Conservation (phyloP, 1,140 invertebrate genomes). For the Aphis craccivora region DNA sequence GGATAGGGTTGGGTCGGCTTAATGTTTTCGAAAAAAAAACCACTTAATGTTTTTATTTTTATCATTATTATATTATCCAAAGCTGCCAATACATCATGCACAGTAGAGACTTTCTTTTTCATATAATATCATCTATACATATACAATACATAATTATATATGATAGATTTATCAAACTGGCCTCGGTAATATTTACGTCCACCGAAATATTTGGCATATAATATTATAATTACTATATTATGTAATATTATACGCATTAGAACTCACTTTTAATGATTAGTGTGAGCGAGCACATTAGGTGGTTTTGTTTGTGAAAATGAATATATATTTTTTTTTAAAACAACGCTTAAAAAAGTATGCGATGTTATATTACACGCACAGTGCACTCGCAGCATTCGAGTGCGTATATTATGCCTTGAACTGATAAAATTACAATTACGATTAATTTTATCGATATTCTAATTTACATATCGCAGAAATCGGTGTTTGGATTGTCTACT, state of each 20-base stretch:
- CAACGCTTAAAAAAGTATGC: neutral
- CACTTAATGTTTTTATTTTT: neutral
- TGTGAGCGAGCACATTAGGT: neutral
- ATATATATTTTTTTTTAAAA: neutral
- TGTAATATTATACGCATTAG: neutral
- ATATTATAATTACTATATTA: neutral
- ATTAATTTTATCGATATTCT: neutral
- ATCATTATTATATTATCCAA: neutral
- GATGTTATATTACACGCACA: neutral
- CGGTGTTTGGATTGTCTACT: neutral
- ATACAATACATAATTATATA: neutral
- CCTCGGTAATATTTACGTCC: neutral
- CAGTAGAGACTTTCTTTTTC: neutral
- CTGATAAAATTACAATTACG: neutral
- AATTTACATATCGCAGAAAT: neutral
- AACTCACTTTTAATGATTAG: neutral
- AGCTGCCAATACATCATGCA: neutral
- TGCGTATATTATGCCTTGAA: neutral
- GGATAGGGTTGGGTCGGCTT: neutral
- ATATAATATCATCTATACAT: neutral
- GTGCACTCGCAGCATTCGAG: too few relatives aligned
- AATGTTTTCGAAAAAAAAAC: neutral
- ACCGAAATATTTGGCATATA: neutral
- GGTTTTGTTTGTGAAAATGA: neutral
- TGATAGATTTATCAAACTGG: neutral